Percentiles rank a stretch among this genome's conserved stretches.
These are phyloP conservation scores for Brevimyrus niger DNA, from an alignment of 2,113 vertebrate species.

Conservation along the genomic window DNA sequence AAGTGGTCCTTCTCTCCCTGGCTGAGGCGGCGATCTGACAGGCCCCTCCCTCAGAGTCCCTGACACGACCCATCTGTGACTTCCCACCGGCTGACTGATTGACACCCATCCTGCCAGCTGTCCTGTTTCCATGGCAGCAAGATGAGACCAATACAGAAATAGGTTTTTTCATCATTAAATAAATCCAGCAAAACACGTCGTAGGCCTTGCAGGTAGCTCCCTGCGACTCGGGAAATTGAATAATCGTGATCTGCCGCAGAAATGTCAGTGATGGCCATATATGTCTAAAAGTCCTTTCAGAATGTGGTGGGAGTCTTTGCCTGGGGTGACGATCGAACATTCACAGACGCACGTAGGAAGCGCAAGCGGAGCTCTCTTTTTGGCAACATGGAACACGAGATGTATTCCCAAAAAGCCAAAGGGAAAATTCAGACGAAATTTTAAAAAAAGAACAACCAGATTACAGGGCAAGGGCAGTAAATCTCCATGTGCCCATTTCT, in stretches of 20 bases:
- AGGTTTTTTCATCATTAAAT: neutral
- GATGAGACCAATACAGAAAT: neutral
- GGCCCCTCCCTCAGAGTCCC: neutral
- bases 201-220: neutral
- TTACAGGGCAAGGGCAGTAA: slow-evolving; percentile 45
- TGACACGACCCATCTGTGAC: neutral
- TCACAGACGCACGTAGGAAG: neutral
- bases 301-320: neutral
- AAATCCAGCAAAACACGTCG: neutral
- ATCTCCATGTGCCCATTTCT: slow-evolving; percentile 59
- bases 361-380: neutral
- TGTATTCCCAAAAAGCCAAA: neutral
- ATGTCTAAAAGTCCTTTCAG: neutral
- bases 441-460: neutral
- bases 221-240: neutral
- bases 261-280: neutral
- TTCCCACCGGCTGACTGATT: neutral
- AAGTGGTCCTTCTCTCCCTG: neutral
- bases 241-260: neutral
- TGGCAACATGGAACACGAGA: neutral
- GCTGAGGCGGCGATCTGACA: neutral
- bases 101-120: slow-evolving; percentile 5
- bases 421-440: neutral
- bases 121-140: slow-evolving; percentile 18
- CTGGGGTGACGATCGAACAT: neutral